A percentile compares a stretch with the other conserved stretches of the same genome.
These are phyloP conservation scores for Phoxinus dragarum DNA, from an alignment of 2,797 vertebrate genomes.

Conservation along the genomic window DNA sequence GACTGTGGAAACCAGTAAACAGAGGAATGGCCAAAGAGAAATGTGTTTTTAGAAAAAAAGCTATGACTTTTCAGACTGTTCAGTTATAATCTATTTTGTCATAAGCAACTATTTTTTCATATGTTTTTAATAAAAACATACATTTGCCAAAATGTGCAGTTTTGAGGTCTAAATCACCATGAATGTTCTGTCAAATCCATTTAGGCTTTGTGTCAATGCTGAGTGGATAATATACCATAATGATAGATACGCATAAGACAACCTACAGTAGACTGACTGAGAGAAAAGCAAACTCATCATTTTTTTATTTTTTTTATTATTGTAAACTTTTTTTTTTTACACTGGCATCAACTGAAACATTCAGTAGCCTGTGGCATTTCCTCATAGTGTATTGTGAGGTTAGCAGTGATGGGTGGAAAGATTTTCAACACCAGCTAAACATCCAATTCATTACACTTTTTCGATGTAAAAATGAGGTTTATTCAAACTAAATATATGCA, in stretches of 20 bases:
- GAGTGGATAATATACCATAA: slow-evolving; percentile 1
- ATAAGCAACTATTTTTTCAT: slow-evolving; percentile 38
- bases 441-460: not conserved
- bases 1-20: not conserved
- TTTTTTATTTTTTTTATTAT: not conserved
- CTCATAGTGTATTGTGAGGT: not conserved
- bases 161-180: slow-evolving; percentile 24
- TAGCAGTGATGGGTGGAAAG: not conserved
- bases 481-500: not conserved
- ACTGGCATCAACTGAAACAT: slow-evolving; percentile 1
- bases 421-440: slow-evolving; percentile 11
- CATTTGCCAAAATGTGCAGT: not conserved
- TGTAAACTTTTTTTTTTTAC: slow-evolving; percentile 23
- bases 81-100: slow-evolving; percentile 34
- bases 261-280: not conserved
- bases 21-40: not conserved
- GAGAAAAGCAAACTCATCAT: not conserved
- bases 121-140: slow-evolving; percentile 40
- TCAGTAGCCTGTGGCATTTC: not conserved
- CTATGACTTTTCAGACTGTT: slow-evolving; percentile 28
- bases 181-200: slow-evolving; percentile 51
- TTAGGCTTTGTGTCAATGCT: slow-evolving; percentile 20
- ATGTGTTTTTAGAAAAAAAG: not conserved
- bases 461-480: not conserved
- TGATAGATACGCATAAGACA: not conserved